These are phyloP conservation scores for Orchestes rusci DNA, from an alignment of 2,888 invertebrate species.

Conservation along the genomic window DNA sequence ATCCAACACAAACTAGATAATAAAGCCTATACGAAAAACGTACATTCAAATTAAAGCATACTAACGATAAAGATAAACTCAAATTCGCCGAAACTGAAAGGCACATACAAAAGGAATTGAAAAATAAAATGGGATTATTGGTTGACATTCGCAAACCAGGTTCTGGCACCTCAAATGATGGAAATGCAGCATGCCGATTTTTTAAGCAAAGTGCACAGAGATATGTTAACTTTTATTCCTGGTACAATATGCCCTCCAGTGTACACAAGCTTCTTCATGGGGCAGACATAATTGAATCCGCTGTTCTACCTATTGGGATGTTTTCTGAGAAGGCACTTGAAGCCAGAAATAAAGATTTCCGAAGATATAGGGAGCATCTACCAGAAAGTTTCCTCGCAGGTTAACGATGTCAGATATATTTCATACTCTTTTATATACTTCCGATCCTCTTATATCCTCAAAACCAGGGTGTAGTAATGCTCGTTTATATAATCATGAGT, in stretches of 20 bases:
- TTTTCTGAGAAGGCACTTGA: slow-evolving; percentile 9
- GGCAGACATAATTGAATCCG: slow-evolving; percentile 2
- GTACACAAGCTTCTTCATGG: slow-evolving; percentile 8
- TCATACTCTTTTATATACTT: too few species aligned
- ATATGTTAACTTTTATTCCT: too few species aligned
- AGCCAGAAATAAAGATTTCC: slow-evolving; percentile 6
- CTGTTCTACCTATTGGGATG: too few species aligned
- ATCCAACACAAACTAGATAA: too few species aligned
- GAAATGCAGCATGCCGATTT: slow-evolving; percentile 14
- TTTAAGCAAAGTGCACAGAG: slow-evolving; percentile 4
- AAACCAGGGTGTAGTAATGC: too few species aligned
- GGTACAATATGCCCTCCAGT: slow-evolving; percentile 9
- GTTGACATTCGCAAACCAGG: slow-evolving; percentile 13
- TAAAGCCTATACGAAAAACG: too few species aligned
- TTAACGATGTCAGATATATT: too few species aligned
- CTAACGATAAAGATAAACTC: slow-evolving; percentile 16
- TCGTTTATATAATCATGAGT: too few species aligned
- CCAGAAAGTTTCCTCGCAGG: slow-evolving; percentile 8
- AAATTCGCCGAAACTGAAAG: slow-evolving; percentile 3
- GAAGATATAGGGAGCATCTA: slow-evolving; percentile 10
- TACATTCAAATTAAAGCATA: too few species aligned
- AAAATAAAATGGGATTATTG: slow-evolving; percentile 12
- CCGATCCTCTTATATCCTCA: too few species aligned
- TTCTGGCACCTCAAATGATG: slow-evolving; percentile 15
- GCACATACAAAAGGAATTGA: slow-evolving; percentile 5